Evolutionary conservation across 2,797 vertebrate species (phyloP), one percentile per base, ranked within the genome.

Genomic region (Ciconia nigra): DNA sequence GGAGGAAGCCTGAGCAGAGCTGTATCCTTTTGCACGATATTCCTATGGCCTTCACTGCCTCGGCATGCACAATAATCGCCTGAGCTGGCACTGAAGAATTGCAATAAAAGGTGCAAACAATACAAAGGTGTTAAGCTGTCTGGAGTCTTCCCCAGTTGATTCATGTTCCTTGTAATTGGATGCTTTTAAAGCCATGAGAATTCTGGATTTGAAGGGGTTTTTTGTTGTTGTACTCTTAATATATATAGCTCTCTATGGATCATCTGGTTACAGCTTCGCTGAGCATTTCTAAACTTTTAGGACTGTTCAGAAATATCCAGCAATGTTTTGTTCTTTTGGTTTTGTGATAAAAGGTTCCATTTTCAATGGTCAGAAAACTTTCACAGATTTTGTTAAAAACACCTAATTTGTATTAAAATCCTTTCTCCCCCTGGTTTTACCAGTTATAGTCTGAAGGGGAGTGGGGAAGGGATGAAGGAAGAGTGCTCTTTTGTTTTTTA

Each of bases 21-120:
- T 58, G 22, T 31, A 24, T 83, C 3, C 0, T 91, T 92, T 82
- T 78, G 80, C 73, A 61, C 0, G 0, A 5, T 84, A 76, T 66
- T 83, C 80, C 70, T 70, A 2, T 44, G 73, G 59, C 44, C 62
- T 91, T 85, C 78, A 29, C 55, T 0, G 1, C 70, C 44, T 76
- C 19, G 3, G 82, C 42, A 21, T 70, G 69, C 63, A 63, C 77
- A 73, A 4, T 82, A 84, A 67, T 73, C 12, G 10, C 67, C 86
- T 84, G 74, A 96, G 41, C 57, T 85, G 74, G 86, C 29, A 59
- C 86, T 87, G 47, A 93, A 96, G 41, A 78, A 84, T 46, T 93
- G 84, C 87, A 81, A 46, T 79, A 86, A 92, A 95, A 90, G 85
- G 71, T 85, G 55, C 57, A 96, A 94, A 94, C 89, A 93, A 69